phyloP scores from a whole-genome alignment of 2,888 invertebrate genomes.

The Argyresthia albistria region DNA sequence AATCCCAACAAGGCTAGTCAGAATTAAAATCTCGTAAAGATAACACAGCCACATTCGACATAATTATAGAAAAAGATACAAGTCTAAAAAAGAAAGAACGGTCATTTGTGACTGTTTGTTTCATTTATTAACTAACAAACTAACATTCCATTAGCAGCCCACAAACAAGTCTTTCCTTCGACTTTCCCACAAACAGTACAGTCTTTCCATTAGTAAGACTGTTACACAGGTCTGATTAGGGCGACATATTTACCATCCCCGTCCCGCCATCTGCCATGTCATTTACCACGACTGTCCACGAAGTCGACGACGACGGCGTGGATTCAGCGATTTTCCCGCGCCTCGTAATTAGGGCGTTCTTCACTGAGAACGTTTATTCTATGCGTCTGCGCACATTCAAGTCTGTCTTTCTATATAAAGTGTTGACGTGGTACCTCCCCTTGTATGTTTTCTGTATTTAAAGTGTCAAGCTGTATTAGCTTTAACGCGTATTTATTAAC shows the following conservation, averaged over 20 bases:
- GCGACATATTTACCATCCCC: not conserved
- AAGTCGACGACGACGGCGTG: not conserved
- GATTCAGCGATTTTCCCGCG: constrained; percentile 3
- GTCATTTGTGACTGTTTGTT: too few relatives aligned
- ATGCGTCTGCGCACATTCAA: constrained; percentile 2
- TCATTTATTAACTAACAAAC: too few relatives aligned
- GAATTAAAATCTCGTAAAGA: too few relatives aligned
- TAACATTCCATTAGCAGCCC: too few relatives aligned
- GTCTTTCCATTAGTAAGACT: too few relatives aligned
- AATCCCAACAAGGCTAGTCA: too few relatives aligned
- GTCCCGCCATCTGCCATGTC: not conserved
- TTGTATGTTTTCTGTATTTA: not conserved
- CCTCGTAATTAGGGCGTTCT: constrained; percentile 53
- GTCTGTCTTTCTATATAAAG: not conserved
- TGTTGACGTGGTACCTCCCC: not conserved
- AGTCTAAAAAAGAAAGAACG: too few relatives aligned
- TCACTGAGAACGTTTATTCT: constrained; percentile 32
- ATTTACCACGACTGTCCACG: not conserved
- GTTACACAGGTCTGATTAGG: too few relatives aligned
- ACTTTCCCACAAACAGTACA: too few relatives aligned
- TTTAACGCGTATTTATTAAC: not conserved
- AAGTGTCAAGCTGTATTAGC: not conserved
- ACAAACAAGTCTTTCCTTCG: too few relatives aligned
- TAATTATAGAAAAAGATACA: too few relatives aligned
- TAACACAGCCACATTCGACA: too few relatives aligned